These are phyloP conservation scores for Myathropa florea DNA, from an alignment of 2,888 invertebrate species.

Conservation along the genomic window DNA sequence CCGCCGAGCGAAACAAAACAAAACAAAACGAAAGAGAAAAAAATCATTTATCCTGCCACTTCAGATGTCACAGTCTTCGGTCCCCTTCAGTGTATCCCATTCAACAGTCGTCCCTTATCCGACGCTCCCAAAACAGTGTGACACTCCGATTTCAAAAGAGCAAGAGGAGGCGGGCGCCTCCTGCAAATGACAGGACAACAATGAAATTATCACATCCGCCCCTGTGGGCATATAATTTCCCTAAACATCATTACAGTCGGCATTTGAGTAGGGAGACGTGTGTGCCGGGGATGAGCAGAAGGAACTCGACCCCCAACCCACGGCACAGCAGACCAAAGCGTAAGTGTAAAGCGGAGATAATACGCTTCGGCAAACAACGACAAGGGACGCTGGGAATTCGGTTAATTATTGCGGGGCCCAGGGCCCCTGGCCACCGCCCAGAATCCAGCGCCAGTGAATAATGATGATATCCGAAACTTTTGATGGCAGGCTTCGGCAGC, in stretches of 20 bases:
- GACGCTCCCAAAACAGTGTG: constrained; percentile 14
- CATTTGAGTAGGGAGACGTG: neutral
- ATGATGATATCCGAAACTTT: constrained; percentile 45
- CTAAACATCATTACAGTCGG: constrained; percentile 20
- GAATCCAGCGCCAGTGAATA: constrained; percentile 4
- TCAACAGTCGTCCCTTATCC: constrained; percentile 29
- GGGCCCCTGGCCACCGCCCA: neutral
- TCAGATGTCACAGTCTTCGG: constrained; percentile 15
- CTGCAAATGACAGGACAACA: constrained; percentile 48
- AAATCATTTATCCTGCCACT: constrained; percentile 25
- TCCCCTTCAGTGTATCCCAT: constrained; percentile 21
- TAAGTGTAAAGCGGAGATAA: constrained; percentile 38
- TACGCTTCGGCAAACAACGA: constrained; percentile 22
- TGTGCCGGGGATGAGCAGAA: neutral
- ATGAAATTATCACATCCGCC: constrained; percentile 52
- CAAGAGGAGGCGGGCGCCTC: neutral
- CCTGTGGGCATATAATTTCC: constrained; percentile 41
- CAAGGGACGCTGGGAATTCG: constrained; percentile 24
- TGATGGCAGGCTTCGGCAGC: constrained; percentile 6
- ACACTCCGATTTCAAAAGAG: constrained; percentile 45
- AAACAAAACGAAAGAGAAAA: neutral
- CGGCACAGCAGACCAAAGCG: neutral
- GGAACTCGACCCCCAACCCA: neutral
- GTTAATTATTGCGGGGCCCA: constrained; percentile 36
- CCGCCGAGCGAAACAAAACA: neutral